phyloP scores from a whole-genome alignment of 2,888 invertebrate species.

The Steinernema scapterisci region DNA sequence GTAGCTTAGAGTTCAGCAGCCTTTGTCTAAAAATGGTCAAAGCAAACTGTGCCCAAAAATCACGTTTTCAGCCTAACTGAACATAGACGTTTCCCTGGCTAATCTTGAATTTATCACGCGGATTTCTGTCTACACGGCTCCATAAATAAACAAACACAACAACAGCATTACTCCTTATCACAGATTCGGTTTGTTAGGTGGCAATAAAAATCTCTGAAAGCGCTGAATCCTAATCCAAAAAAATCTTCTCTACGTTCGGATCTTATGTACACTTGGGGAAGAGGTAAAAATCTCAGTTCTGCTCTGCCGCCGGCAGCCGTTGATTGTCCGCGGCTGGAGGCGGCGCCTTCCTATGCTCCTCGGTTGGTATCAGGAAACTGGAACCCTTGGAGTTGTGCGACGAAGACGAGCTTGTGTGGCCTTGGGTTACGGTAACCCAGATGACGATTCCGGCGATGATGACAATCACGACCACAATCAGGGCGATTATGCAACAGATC shows the following conservation, averaged over 20 bases:
- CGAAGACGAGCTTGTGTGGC: background rate
- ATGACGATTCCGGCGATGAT: constrained; percentile 69
- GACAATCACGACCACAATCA: constrained; percentile 60
- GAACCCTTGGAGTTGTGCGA: no score
- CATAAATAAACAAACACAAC: background rate
- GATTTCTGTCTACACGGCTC: background rate
- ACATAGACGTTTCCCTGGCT: background rate
- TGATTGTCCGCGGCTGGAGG: background rate
- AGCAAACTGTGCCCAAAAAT: no score
- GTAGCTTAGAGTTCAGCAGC: no score
- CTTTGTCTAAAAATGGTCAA: no score
- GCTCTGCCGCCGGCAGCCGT: no score
- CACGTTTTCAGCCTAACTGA: no score
- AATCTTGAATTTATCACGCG: no score
- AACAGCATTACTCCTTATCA: background rate
- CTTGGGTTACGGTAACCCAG: constrained; percentile 58
- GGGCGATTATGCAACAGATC: constrained; percentile 56
- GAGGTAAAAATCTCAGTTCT: no score
- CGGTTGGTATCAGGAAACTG: constrained; percentile 11
- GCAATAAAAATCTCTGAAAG: no score
- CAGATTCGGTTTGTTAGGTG: background rate
- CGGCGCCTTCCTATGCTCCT: background rate
- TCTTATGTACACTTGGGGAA: no score
- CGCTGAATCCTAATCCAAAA: no score
- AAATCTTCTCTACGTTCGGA: no score